Base-by-base conservation (phyloP, 2,888 invertebrate species). In the Spodoptera littoralis region DNA sequence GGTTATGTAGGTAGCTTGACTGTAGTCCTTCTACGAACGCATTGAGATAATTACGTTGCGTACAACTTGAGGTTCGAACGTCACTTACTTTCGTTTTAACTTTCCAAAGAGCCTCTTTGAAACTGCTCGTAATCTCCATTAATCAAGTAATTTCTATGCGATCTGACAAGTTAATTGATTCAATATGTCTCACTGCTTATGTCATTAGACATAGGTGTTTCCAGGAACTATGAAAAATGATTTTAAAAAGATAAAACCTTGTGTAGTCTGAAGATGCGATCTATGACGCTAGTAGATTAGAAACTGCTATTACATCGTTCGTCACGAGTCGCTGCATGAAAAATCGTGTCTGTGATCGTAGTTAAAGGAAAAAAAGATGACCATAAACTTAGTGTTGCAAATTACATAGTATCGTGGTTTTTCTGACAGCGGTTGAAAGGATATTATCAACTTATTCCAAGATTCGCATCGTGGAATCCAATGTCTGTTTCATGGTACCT, bases 271-370 rank as follows among this genome's bases (percentile, higher is more conserved):
- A 36, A 56, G 51, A 70, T 60, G 18, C n/a, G n/a, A 67, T 73
- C 47, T 57, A 68, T 66, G 57, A 66, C 58, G 62, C 27, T 30
- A 18, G 13, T 51, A 60, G 45, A 76, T 69, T 53, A 67, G 61
- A 63, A 70, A 67, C 70, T 46, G 41, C 30, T 18, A 77, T 65
- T 53, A 65, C 36, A 62, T 56, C 42, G 58, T 5, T 22, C 30
- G 75, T 75, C 80, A 77, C 79, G 79, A 75, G 50, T 64, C 52
- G 6, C 55, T 49, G 66, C 66, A 70, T 73, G 56, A 69, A 71
- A 63, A 77, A 73, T 73, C 70, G 66, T 66, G 70, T 68, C 55
- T 60, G 36, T 44, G n/a, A 27, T 46, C 52, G 8, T 48, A 52
- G 46, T 47, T 52, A 47, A 70, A 69, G 50, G 72, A 73, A 42